Base-by-base conservation (phyloP, 2,113 vertebrate genomes). In the Zosterops pallidus region DNA sequence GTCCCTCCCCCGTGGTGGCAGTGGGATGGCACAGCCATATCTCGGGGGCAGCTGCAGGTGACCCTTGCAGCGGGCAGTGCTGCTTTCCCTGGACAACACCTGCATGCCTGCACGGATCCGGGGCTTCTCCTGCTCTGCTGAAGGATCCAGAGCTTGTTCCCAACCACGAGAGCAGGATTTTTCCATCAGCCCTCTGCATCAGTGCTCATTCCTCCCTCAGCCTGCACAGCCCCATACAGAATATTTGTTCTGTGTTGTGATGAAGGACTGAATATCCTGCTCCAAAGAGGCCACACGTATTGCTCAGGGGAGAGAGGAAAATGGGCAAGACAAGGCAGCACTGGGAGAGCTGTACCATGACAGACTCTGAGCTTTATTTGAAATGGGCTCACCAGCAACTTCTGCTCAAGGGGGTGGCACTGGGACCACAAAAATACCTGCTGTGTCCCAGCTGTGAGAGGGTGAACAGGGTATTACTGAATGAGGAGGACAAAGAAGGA, bases 11-110 rank as follows among this genome's bases (percentile, higher is more conserved):
- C 2, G 8, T 5, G 35, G 24, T 47, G 60, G 19, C 52, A 19
- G 6, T 4, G 31, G 52, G 24, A 2, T 0, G 6, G 53, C 57
- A 47, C 31, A 21, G 46, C 20, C 12, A 0, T 0, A 4, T 20
- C 44, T n/a, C 10, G 0, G 25, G 23, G 39, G 17, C 22, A 68
- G 69, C 65, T 56, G 50, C 28, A 41, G 26, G 23, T n/a, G 33
- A 21, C 49, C 52, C 39, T 24, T 28, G 35, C 25, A 44, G 25
- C 0, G 11, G 47, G 14, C 59, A 37, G 31, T 0, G 0, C 46
- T 41, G 25, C 31, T 64, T 26, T 46, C 35, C 37, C 81, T 18
- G 52, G 21, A 39, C 24, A 16, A 5, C 11, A 1, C 1, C 0
- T 17, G 15, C 24, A 6, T 11, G 6, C 24, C 29, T 52, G 14